Conservation (phyloP, 64 coral and sea anemone species). For the Trachythela sp. region DNA sequence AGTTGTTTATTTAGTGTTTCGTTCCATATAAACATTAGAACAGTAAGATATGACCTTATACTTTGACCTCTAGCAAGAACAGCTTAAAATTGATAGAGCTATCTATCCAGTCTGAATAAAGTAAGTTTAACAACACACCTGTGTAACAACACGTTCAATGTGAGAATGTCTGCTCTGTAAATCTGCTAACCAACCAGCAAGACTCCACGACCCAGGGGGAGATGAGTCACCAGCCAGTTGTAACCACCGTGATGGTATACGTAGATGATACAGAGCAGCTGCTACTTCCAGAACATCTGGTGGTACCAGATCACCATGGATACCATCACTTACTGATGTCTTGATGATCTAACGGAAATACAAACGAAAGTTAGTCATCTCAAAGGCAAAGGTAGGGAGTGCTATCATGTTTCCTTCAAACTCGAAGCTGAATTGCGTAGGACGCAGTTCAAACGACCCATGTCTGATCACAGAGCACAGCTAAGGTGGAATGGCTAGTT, state of each 20-base stretch:
- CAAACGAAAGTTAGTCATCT: not conserved
- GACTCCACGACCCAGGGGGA: conserved; percentile 67
- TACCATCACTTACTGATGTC: conserved; percentile 55
- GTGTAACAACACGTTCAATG: conserved; percentile 81
- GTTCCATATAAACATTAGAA: no score
- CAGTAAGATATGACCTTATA: no score
- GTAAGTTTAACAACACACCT: conserved; percentile 27
- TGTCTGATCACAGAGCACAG: no score
- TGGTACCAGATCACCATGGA: conserved; percentile 71
- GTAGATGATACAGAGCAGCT: conserved; percentile 67
- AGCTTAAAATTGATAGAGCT: no score
- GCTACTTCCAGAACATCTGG: conserved; percentile 60
- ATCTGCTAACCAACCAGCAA: conserved; percentile 76
- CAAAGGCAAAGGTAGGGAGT: not conserved
- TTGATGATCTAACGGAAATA: conserved; percentile 62
- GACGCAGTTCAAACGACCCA: no score
- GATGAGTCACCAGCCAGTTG: conserved; percentile 66
- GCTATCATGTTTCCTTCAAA: no score
- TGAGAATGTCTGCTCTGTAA: conserved; percentile 64
- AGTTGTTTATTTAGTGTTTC: no score
- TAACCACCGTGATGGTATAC: conserved; percentile 70
- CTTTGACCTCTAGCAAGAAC: no score
- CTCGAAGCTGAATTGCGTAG: no score
- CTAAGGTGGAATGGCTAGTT: no score
- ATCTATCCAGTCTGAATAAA: no score